A percentile compares a stretch with the other conserved stretches of the same genome.
These are phyloP conservation scores for Arvicanthis niloticus DNA, from an alignment of 2,113 vertebrate genomes.

Conservation along the genomic window DNA sequence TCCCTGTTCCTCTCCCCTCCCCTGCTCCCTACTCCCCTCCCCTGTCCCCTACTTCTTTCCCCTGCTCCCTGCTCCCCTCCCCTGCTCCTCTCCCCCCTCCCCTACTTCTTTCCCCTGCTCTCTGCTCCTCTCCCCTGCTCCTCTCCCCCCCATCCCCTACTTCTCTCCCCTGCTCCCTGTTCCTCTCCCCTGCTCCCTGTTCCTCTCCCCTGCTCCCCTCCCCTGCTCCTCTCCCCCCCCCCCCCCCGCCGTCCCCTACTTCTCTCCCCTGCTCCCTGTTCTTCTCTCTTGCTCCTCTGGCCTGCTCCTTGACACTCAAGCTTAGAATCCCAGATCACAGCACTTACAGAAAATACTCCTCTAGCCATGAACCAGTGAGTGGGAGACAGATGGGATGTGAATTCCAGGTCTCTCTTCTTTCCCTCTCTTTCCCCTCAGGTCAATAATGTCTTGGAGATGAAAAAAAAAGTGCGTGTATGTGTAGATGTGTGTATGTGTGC, in stretches of 20 bases:
- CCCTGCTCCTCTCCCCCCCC: no score
- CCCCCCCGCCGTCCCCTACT: background rate
- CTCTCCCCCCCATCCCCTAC: no score
- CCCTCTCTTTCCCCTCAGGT: background rate
- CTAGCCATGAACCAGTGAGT: background rate
- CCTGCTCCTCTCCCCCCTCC: no score
- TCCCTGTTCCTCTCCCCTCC: no score
- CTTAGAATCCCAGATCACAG: background rate
- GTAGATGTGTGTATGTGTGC: background rate
- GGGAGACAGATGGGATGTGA: accelerated
- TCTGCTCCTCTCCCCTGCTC: no score
- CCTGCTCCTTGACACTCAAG: background rate
- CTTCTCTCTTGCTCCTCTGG: no score
- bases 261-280: no score
- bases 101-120: no score
- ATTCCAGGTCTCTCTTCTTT: background rate
- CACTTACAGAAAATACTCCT: background rate
- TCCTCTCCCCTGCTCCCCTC: no score
- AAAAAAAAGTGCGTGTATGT: background rate
- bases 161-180: no score
- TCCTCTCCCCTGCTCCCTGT: no score
- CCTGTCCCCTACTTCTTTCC: no score
- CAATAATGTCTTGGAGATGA: background rate
- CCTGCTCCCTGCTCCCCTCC: background rate
- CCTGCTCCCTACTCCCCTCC: background rate